Base-by-base conservation (phyloP, 37 sponge, comb jelly and placozoan species). In the Hormiphora californensis region DNA sequence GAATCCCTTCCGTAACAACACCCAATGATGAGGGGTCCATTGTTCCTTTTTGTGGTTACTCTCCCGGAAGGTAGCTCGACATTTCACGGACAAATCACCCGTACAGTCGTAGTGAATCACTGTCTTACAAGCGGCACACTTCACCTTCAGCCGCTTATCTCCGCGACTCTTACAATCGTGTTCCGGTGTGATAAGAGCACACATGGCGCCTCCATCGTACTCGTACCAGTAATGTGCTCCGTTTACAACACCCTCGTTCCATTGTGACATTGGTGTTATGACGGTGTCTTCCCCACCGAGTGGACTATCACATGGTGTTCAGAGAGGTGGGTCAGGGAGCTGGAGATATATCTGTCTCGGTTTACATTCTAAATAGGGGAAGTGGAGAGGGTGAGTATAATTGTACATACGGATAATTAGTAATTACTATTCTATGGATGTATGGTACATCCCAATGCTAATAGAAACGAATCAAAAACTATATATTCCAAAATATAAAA, bases 1-100 rank as follows among this genome's bases (percentile, higher is more conserved):
- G 81, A 39, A 73, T 11, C 81, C 81, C 44, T 73, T 73, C 43
- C 81, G 12, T 19, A 43, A 46, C 25, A 73, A 46, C 2, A 73
- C 81, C 81, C 81, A 73, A 40, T 73, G 81, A 28, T 73, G 81
- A 33, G 81, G 81, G 28, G 81, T 73, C 81, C 81, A 73, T 2
- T 8, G 23, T 28, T 73, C 81, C 44, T 73, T 73, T 33, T 73
- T 73, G 81, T 36, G 43, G 22, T 46, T 33, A 11, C 46, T 46
- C 25, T 73, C 81, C 44, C 81, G 9, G 46, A 73, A 73, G 27
- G 81, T 73, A 0, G 23, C 38, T 46, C 81, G 9, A 17, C 81
- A 73, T 46, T 46, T 43, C 27, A 73, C 81, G 0, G 81, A 73
- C 25, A 73, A 30, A 19, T 73, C 81, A n/a, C 43, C 81, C n/a